Base-by-base conservation (phyloP, 2,888 invertebrate genomes). In the Notocelia uddmanniana region DNA sequence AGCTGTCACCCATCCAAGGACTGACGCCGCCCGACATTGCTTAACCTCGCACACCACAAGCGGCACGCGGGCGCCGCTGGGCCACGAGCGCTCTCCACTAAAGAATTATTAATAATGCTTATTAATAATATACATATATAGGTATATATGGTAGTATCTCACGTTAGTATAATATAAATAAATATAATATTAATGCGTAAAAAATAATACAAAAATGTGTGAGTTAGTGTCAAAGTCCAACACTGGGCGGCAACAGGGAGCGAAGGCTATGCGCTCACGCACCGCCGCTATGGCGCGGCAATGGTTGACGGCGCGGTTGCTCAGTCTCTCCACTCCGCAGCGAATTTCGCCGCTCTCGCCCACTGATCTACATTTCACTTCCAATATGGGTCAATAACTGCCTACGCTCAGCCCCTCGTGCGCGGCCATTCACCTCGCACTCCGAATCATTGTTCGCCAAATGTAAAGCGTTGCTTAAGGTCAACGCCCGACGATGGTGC, bases 281-380 rank as follows among this genome's bases (percentile, higher is more conserved):
- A 50, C 21, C 69, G 66, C 72, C 62, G 75, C 78, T 77, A 74
- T 62, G 71, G 74, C 78, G 74, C 67, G 74, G 67, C 74, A 52
- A 68, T 79, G 75, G 74, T 68, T 76, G 73, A 63, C 73, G 75
- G 68, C 76, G 71, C 66, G 76, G 75, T 76, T 75, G 79, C 79
- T 76, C 79, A 75, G 76, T 79, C 76, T 79, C 76, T 79, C 81
- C 85, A 84, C 86, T 89, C 88, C 83, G 86, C 88, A 80, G 90
- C 88, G 83, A 92, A 92, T 86, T 93, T 92, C 91, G 92, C 92
- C 91, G 91, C 92, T 91, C 89, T 94, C 93, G 93, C 94, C 94
- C 93, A 94, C 94, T 94, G 93, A 94, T 94, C 94, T 93, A 94
- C 94, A 93, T 94, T 94, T 93, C 89, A 92, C 92, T 89, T 87